These are phyloP conservation scores for Oreochromis niloticus DNA, from an alignment of 2,113 vertebrate genomes.

Conservation along the genomic window DNA sequence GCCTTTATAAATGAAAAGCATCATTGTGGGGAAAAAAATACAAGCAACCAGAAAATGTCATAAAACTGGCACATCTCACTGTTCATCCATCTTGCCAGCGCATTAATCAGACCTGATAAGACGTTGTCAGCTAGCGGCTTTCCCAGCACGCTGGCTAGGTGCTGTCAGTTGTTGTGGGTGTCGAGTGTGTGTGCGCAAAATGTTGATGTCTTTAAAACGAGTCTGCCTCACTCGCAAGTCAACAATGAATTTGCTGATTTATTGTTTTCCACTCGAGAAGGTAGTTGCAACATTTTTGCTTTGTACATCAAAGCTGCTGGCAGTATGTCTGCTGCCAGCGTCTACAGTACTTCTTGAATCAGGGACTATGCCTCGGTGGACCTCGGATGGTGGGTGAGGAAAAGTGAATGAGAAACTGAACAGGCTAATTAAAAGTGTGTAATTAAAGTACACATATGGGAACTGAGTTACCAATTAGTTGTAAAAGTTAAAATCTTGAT, in stretches of 20 bases:
- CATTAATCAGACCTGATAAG: constrained; percentile 52
- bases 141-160: constrained; percentile 26
- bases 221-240: background rate
- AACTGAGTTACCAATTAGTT: background rate
- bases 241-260: constrained; percentile 19
- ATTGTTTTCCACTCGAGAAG: background rate
- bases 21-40: background rate
- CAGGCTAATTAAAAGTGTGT: background rate
- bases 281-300: background rate
- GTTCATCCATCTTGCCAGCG: constrained; percentile 38
- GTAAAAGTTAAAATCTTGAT: background rate
- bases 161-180: constrained; percentile 28
- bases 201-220: constrained; percentile 1
- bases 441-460: background rate
- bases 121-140: constrained; percentile 36
- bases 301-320: constrained; percentile 21
- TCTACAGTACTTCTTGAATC: background rate
- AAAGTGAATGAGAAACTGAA: background rate
- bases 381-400: background rate
- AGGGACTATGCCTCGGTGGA: background rate
- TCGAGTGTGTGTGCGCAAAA: constrained; percentile 6
- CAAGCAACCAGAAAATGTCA: constrained; percentile 2
- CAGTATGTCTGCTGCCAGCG: background rate
- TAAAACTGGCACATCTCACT: constrained; percentile 29
- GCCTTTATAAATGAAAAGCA: background rate